Evolutionary conservation across 2,888 invertebrate species (phyloP).

Genomic region (Drosophila formosana): DNA sequence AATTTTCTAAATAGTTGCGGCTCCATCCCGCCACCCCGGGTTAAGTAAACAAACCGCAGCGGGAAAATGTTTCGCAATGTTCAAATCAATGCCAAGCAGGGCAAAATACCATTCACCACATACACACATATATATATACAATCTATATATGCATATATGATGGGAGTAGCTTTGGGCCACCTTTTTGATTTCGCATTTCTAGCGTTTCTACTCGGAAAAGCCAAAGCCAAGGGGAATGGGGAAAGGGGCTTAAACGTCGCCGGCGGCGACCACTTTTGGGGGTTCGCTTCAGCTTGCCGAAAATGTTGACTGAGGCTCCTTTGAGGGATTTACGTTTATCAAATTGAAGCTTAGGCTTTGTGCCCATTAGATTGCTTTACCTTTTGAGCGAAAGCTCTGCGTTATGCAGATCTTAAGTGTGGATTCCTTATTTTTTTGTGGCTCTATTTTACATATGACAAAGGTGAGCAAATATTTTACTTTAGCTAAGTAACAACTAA

Average conservation of each 20-base stretch:
- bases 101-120: slow-evolving; percentile 35
- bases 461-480: slow-evolving; percentile 1
- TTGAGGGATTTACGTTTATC: slow-evolving; percentile 63
- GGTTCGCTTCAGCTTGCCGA: slow-evolving; percentile 31
- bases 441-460: slow-evolving; percentile 22
- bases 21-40: slow-evolving; percentile 16
- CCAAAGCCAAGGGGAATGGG: neutral
- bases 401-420: slow-evolving; percentile 18
- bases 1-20: slow-evolving; percentile 73
- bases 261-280: slow-evolving; percentile 42
- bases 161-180: slow-evolving; percentile 34
- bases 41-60: slow-evolving; percentile 56
- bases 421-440: slow-evolving; percentile 1
- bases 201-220: neutral
- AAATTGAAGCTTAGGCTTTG: slow-evolving; percentile 70
- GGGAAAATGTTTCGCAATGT: slow-evolving; percentile 53
- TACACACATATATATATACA: slow-evolving; percentile 13
- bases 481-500: neutral
- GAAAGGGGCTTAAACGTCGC: slow-evolving; percentile 21
- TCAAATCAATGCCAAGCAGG: slow-evolving; percentile 61
- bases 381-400: slow-evolving; percentile 14
- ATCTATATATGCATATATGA: slow-evolving; percentile 6
- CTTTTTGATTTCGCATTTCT: slow-evolving; percentile 59
- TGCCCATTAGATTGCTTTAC: slow-evolving; percentile 56
- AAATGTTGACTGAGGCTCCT: slow-evolving; percentile 43